These are phyloP conservation scores for Bradysia coprophila DNA, from an alignment of 1,140 invertebrate species.

Conservation along the genomic window DNA sequence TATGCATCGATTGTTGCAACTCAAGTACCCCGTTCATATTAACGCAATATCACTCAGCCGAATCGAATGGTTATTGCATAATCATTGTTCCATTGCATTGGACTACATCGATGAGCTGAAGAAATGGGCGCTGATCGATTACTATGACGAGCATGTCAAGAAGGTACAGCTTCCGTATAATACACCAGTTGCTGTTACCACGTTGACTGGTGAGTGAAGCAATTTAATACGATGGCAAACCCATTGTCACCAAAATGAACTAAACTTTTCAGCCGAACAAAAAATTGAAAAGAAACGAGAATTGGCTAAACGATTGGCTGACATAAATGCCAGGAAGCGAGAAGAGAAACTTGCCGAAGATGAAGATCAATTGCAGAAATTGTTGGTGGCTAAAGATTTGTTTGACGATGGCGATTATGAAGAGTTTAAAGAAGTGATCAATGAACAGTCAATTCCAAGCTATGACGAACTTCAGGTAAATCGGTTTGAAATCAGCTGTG, in stretches of 20 bases:
- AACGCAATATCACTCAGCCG: constrained; percentile 70
- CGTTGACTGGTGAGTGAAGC: constrained; percentile 28
- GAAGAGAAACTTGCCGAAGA: constrained; percentile 73
- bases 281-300: constrained; percentile 72
- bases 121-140: constrained; percentile 61
- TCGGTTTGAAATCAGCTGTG: neutral
- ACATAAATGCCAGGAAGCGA: constrained; percentile 70
- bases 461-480: constrained; percentile 27
- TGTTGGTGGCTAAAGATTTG: constrained; percentile 36
- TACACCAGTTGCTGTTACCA: constrained; percentile 29
- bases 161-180: constrained; percentile 71
- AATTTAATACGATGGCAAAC: too few species aligned
- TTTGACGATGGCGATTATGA: constrained; percentile 14
- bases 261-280: constrained; percentile 51
- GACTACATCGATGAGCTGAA: constrained; percentile 63
- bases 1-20: constrained; percentile 75
- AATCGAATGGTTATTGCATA: constrained; percentile 71
- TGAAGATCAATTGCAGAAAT: constrained; percentile 65
- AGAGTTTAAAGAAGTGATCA: constrained; percentile 30
- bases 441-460: constrained; percentile 34
- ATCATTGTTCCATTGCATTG: constrained; percentile 55
- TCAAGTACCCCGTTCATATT: constrained; percentile 85
- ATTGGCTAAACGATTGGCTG: constrained; percentile 56
- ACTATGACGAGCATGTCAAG: constrained; percentile 68
- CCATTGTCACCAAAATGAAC: too few species aligned